These are phyloP conservation scores for Bovichtus diacanthus DNA, from an alignment of 2,797 vertebrate species.

Conservation along the genomic window DNA sequence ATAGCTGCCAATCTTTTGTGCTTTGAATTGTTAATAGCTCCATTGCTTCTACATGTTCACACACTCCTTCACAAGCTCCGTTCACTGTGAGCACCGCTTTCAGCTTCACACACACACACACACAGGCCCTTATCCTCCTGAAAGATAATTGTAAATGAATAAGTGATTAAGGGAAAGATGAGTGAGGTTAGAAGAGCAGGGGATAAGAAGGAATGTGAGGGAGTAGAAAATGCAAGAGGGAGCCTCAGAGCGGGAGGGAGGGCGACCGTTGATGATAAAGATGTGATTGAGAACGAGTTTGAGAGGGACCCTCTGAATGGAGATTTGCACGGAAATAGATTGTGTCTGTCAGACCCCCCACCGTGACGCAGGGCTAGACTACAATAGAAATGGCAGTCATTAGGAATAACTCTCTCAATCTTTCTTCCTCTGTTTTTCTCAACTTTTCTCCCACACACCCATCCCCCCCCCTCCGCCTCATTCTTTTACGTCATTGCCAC, in stretches of 20 bases:
- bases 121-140: constrained; percentile 12
- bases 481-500: constrained; percentile 31
- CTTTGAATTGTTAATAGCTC: constrained; percentile 26
- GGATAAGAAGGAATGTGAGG: constrained; percentile 56
- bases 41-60: constrained; percentile 8
- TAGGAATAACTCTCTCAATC: constrained; percentile 69
- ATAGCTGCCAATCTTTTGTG: constrained; percentile 41
- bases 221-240: constrained; percentile 43
- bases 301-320: constrained; percentile 73
- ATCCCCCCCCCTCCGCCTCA: constrained; percentile 1
- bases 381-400: constrained; percentile 69
- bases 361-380: constrained; percentile 46
- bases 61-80: constrained; percentile 27
- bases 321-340: constrained; percentile 79
- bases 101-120: constrained; percentile 30
- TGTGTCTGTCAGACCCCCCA: constrained; percentile 65
- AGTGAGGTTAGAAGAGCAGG: constrained; percentile 43
- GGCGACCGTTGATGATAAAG: constrained; percentile 44
- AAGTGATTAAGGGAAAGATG: constrained; percentile 61
- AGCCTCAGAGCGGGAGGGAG: constrained; percentile 53
- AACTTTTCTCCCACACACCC: constrained; percentile 30
- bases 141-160: constrained; percentile 62
- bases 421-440: constrained; percentile 50
- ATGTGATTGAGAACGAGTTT: constrained; percentile 62
- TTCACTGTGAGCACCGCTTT: constrained; percentile 32